These are phyloP conservation scores for Oxyruncus cristatus DNA, from an alignment of 2,113 vertebrate genomes.

Conservation along the genomic window DNA sequence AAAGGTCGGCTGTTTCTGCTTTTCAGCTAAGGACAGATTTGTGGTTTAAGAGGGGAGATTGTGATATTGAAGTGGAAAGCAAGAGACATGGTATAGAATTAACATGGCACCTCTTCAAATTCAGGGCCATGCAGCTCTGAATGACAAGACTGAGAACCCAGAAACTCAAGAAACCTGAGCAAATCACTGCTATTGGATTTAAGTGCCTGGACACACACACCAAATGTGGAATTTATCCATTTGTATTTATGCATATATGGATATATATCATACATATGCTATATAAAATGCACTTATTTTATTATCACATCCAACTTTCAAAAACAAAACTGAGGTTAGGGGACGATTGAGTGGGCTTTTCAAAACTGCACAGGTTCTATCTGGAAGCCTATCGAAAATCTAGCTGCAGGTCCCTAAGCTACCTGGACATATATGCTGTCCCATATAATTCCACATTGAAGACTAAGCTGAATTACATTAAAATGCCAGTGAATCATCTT, in stretches of 20 bases:
- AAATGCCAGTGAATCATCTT: neutral
- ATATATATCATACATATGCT: neutral
- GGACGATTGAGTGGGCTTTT: neutral
- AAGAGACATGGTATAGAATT: neutral
- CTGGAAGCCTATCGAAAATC: neutral
- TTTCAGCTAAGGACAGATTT: neutral
- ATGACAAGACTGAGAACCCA: neutral
- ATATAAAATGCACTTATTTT: neutral
- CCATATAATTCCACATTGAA: neutral
- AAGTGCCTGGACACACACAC: neutral
- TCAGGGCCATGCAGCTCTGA: neutral
- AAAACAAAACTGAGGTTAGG: neutral
- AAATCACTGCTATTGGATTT: neutral
- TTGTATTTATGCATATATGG: neutral
- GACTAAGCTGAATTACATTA: neutral
- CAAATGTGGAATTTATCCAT: neutral
- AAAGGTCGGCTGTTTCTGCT: neutral
- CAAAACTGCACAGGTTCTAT: neutral
- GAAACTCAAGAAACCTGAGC: neutral
- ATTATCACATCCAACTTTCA: neutral
- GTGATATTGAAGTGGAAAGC: neutral
- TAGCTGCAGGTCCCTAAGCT: neutral
- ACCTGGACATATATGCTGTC: neutral
- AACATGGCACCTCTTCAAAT: neutral
- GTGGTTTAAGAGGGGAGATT: neutral